Evolutionary conservation across 2,797 vertebrate genomes (phyloP).

Genomic region (Peromyscus attwateri): DNA sequence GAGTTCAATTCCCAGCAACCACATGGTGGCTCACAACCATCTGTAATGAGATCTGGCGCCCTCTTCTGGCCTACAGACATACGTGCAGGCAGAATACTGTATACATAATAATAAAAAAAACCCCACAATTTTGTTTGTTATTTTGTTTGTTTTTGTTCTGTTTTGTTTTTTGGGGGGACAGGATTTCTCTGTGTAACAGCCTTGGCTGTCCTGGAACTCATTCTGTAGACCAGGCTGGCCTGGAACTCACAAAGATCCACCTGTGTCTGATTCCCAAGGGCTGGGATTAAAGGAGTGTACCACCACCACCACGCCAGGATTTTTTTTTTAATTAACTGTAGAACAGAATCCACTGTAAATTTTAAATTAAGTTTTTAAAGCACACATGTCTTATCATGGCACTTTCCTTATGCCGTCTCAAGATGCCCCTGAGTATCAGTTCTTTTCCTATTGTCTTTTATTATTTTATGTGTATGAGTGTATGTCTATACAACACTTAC

Average conservation of each 20-base stretch:
- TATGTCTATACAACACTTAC: background rate
- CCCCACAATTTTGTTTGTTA: too few species aligned
- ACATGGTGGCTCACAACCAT: too few species aligned
- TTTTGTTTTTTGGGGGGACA: background rate
- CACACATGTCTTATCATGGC: background rate
- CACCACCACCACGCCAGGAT: background rate
- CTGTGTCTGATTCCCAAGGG: background rate
- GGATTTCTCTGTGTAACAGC: background rate
- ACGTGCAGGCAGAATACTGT: too few species aligned
- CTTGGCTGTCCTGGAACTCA: background rate
- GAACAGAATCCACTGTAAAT: conserved; percentile 17
- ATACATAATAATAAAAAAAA: too few species aligned
- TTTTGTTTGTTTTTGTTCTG: background rate
- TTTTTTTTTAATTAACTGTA: background rate
- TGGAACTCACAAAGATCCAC: background rate
- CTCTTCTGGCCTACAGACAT: too few species aligned
- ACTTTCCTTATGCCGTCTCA: background rate
- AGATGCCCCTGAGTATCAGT: background rate
- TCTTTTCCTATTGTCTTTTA: background rate
- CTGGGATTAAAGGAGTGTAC: background rate
- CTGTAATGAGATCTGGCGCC: too few species aligned
- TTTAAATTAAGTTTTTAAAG: background rate
- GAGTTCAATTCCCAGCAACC: background rate
- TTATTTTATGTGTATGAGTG: background rate
- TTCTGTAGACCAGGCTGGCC: background rate